Evolutionary conservation across 2,797 vertebrate species (phyloP), one percentile per base, ranked within the genome.

Genomic region (Fistularia commersonii): DNA sequence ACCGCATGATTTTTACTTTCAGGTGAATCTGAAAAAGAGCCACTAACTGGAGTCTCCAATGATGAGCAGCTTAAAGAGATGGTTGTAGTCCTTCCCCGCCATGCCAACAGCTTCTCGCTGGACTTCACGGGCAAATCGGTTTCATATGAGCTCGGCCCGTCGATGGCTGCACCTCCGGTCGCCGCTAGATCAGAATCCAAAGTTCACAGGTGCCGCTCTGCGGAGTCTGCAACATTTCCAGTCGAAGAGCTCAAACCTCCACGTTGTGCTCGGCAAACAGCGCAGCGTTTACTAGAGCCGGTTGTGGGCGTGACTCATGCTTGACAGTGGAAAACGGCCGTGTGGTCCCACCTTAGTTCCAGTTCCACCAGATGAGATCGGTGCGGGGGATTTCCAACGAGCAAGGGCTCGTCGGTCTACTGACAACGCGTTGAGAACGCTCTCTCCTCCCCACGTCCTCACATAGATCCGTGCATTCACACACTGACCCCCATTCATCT

Each of bases 31-130:
- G 7, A 9, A 12, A 46, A 12, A n/a, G 32, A 46, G n/a, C 7
- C 33, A 91, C 92, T 91, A 60, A 93, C 92, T 92, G 54, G 92
- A 93, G 79, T 93, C 92, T 74, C 92, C 92, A 1, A 93, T 93
- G 84, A 93, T 92, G 72, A 93, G 92, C 69, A 93, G 88, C 46
- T 93, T 93, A 54, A 93, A 93, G 51, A 93, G 90, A 61, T 93
- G 92, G 58, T 91, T 87, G 80, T 93, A 93, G 76, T 93, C 91
- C 64, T 93, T 93, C 43, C 83, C 87, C 0, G 92, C 90, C 92
- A 93, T 93, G n/a, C 41, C 37, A 46, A 3, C 23, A 40, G 41
- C 61, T 39, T 59, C 35, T 48, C 14, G 46, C n/a, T 8, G 9
- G 12, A 6, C 9, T 48, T 7, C 46, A 23, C 14, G n/a, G 8